phyloP scores from a whole-genome alignment of 2,888 invertebrate species.

The Apodemia hepburni region DNA sequence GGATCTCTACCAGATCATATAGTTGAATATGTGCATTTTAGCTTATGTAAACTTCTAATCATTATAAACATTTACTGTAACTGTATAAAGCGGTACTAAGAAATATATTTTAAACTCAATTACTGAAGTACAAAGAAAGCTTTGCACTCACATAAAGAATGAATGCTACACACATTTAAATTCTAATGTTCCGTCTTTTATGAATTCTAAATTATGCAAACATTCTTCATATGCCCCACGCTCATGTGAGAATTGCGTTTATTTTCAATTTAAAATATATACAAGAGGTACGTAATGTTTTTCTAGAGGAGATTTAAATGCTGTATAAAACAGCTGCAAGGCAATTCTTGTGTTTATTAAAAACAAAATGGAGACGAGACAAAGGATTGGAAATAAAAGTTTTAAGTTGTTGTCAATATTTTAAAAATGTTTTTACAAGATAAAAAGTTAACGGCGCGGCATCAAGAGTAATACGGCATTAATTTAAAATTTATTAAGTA shows the following conservation, averaged over 20 bases:
- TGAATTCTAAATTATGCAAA: constrained; percentile 10
- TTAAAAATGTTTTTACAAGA: too few species aligned
- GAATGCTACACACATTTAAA: neutral
- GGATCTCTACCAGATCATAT: too few species aligned
- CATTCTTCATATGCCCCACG: neutral
- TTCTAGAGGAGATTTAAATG: neutral
- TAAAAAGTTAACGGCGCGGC: too few species aligned
- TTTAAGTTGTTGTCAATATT: too few species aligned
- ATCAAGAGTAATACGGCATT: too few species aligned
- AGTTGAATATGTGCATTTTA: too few species aligned
- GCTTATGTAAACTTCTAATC: too few species aligned
- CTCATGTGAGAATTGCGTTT: neutral
- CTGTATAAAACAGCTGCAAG: neutral
- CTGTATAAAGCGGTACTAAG: neutral
- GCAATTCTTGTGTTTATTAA: neutral
- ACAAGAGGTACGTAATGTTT: neutral
- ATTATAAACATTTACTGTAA: too few species aligned
- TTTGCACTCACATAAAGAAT: neutral
- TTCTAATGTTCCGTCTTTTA: constrained; percentile 4
- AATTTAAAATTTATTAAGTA: too few species aligned
- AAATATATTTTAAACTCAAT: neutral
- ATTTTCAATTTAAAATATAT: constrained; percentile 9
- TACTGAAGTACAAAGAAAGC: neutral
- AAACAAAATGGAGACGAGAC: too few species aligned
- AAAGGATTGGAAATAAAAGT: too few species aligned